Base-by-base conservation (phyloP, 2,888 invertebrate genomes). In the Drosophila conformis region DNA sequence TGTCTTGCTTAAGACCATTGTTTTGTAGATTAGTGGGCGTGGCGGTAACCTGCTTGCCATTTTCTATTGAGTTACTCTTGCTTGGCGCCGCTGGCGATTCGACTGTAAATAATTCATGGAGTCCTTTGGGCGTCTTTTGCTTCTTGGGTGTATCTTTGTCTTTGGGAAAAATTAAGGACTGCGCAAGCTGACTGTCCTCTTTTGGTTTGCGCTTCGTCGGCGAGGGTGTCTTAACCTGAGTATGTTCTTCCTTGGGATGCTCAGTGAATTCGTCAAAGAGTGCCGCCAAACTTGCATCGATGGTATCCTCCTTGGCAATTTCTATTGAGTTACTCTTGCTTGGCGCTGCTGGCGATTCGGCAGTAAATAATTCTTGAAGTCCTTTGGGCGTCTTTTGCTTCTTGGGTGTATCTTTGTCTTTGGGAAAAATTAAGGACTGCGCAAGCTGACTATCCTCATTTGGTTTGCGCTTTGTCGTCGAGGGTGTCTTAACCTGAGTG, bases 131-230 rank as follows among this genome's bases (percentile, higher is more conserved):
- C 2, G 4, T 40, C 2, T 11, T 35, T 29, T 25, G 13, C 3
- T 51, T 18, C n/a, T 25, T 67, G 8, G 36, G 54, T 11, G 54
- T 13, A 31, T 6, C n/a, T 15, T 4, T 29, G 15, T 46, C 46
- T 56, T 18, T 27, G 8, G 38, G 11, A 2, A n/a, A 27, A 2
- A 25, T 46, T 15, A 46, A 46, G 15, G 21, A 21, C 46, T 25
- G 21, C 7, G 4, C 8, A 18, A n/a, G 11, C n/a, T 25, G 25
- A 15, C 21, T 29, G 2, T 27, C 27, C 10, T 27, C 36, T 38
- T 48, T 58, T n/a, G 57, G 11, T 18, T 48, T 53, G 21, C 8
- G 18, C 25, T 38, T 63, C 1, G 3, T 36, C 7, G 72, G 54
- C 4, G 56, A 54, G 13, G 15, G 25, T n/a, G 27, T 5, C 4